phyloP scores from a whole-genome alignment of 2,113 vertebrate genomes.

The Siniperca knerii region DNA sequence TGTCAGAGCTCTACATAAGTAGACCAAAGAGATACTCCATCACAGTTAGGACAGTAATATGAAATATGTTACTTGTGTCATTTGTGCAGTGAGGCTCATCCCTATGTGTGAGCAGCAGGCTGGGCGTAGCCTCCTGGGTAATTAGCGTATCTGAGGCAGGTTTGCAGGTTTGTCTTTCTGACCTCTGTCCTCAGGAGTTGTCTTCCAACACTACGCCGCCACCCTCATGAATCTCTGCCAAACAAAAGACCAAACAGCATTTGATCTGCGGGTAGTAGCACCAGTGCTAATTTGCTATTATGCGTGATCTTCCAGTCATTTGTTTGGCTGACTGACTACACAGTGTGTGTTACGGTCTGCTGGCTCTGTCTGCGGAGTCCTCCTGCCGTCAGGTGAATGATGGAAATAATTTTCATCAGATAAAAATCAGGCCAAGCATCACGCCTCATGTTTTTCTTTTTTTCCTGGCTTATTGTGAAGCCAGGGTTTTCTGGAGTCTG shows the following conservation, averaged over 20 bases:
- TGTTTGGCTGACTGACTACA: conserved; percentile 70
- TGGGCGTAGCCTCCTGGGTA: conserved; percentile 64
- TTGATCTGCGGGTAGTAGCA: conserved; percentile 52
- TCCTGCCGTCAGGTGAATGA: conserved; percentile 68
- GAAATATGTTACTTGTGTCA: not conserved
- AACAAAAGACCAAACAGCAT: conserved; percentile 55
- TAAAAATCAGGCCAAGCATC: conserved; percentile 59
- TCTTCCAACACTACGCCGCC: conserved; percentile 28
- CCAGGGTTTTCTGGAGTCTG: conserved; percentile 18
- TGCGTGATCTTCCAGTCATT: conserved; percentile 60
- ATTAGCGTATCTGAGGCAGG: conserved; percentile 58
- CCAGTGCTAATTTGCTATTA: conserved; percentile 69
- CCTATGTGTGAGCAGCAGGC: conserved; percentile 38
- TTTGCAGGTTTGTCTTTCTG: conserved; percentile 46
- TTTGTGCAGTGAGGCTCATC: conserved; percentile 34
- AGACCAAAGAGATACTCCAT: not conserved
- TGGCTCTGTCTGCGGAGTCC: conserved; percentile 57
- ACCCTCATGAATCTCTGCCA: conserved; percentile 52
- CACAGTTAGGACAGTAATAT: not conserved
- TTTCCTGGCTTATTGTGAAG: conserved; percentile 3
- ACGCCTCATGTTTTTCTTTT: conserved; percentile 10
- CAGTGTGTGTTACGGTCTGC: conserved; percentile 68
- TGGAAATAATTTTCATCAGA: conserved; percentile 69
- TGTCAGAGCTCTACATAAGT: not conserved
- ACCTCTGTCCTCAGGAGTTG: conserved; percentile 59